Percentiles rank a stretch among this genome's conserved stretches.
These are phyloP conservation scores for Passer montanus DNA, from an alignment of 2,113 vertebrate genomes.

Conservation along the genomic window DNA sequence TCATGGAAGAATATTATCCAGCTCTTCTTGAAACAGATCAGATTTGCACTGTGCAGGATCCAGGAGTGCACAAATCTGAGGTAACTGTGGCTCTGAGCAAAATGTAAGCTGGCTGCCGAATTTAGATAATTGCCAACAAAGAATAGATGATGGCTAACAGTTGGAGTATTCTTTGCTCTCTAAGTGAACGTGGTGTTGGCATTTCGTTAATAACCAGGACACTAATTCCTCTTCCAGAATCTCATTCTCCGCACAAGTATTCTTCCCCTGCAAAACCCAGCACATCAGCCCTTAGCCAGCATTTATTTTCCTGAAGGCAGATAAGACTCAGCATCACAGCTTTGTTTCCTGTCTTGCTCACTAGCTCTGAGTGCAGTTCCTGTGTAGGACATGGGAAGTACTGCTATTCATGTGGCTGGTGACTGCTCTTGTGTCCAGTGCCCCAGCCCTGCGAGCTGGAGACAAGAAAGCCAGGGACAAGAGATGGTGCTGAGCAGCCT, in stretches of 20 bases:
- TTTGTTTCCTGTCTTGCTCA: not conserved
- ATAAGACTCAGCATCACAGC: not conserved
- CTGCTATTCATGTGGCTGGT: not conserved
- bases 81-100: not conserved
- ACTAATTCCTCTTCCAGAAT: not conserved
- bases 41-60: not conserved
- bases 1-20: not conserved
- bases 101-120: not conserved
- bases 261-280: not conserved
- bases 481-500: not conserved
- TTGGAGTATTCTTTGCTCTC: not conserved
- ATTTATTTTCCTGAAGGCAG: not conserved
- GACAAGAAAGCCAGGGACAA: not conserved
- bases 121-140: not conserved
- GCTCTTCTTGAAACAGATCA: not conserved
- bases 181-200: rapidly evolving
- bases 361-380: not conserved
- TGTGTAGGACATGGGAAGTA: not conserved
- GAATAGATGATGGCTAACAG: not conserved
- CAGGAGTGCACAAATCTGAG: not conserved
- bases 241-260: not conserved
- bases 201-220: not conserved
- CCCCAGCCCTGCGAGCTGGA: not conserved
- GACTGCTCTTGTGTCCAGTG: not conserved
- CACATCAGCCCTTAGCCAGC: not conserved